Base-by-base conservation (phyloP, 2,888 invertebrate genomes). In the Schizotus pectinicornis region DNA sequence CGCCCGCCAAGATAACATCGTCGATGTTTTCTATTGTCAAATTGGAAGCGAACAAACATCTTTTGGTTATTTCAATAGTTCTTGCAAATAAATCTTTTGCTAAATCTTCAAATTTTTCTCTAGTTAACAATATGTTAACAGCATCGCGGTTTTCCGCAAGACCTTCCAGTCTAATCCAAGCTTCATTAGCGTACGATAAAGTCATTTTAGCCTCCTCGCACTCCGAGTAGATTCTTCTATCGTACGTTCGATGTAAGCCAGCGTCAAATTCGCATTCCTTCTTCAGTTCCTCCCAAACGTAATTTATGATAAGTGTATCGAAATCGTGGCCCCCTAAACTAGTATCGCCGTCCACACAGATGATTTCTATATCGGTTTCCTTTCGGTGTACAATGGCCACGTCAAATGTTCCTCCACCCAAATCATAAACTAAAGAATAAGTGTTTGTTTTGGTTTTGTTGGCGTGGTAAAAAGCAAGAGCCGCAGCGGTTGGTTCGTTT, bases 311-410 rank as follows among this genome's bases (percentile, higher is more conserved):
- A 9, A 63, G 61, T 32, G 58, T 50, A 45, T 70, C 69, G 9
- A 72, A 63, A 59, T 74, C 71, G 33, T 64, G 58, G 0, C 72
- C 73, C 2, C 73, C 73, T 22, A 74, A 60, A 57, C 68, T 62
- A 6, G 61, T 57, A 49, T 71, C 67, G 2, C 72, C 72, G 35
- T 63, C 65, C 9, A 69, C 63, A 22, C 61, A 57, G 12, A 64
- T 56, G 11, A 69, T 67, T 13, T 58, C 57, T 32, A 64, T 57
- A 6, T 57, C 49, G 2, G 42, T 57, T 9, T 59, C 39, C 6
- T 45, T 56, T 34, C 62, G 33, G 9, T 51, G 59, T 6, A 69
- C 38, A 30, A 71, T 61, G 2, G 70, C 68, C 7, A 72, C 67
- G 34, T 72, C 70, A 38, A 70, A 68, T 6, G 70, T 70, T 9